Evolutionary conservation across 2,113 vertebrate genomes (phyloP).

Genomic region (Numenius arquata): DNA sequence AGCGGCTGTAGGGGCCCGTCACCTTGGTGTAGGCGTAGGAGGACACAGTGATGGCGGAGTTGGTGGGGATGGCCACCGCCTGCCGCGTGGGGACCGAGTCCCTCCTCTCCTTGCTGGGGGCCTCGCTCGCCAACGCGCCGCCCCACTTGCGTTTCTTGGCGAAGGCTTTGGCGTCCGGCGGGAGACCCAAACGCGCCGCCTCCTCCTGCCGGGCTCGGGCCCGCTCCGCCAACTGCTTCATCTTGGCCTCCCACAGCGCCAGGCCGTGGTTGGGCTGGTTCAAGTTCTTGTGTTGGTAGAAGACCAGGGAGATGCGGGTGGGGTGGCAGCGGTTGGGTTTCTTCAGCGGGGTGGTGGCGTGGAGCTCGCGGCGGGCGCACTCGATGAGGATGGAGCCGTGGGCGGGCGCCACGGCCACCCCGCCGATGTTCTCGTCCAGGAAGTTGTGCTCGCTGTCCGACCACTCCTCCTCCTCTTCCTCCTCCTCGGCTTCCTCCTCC

Average conservation of each 20-base stretch:
- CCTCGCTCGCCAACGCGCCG: slow-evolving; percentile 59
- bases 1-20: slow-evolving; percentile 97
- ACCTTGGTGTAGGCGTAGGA: slow-evolving; percentile 96
- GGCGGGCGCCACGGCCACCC: slow-evolving; percentile 91
- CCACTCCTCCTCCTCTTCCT: slow-evolving; percentile 83
- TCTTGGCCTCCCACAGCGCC: slow-evolving; percentile 97
- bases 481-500: slow-evolving; percentile 50
- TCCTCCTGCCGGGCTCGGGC: slow-evolving; percentile 89
- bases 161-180: slow-evolving; percentile 88
- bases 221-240: slow-evolving; percentile 93
- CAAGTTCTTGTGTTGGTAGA: slow-evolving; percentile 99
- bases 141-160: slow-evolving; percentile 97
- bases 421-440: slow-evolving; percentile 93
- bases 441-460: slow-evolving; percentile 99
- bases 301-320: slow-evolving; percentile 96
- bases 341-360: slow-evolving; percentile 95
- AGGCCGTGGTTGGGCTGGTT: slow-evolving; percentile 95
- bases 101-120: slow-evolving; percentile 78
- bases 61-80: slow-evolving; percentile 86
- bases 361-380: slow-evolving; percentile 92
- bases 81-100: slow-evolving; percentile 84
- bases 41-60: slow-evolving; percentile 91
- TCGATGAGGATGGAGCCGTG: slow-evolving; percentile 96
- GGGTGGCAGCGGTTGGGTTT: slow-evolving; percentile 94
- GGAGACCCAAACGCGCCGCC: slow-evolving; percentile 88